Evolutionary conservation across 2,888 invertebrate genomes (phyloP).

Genomic region (Lasioglossum pauxillum): DNA sequence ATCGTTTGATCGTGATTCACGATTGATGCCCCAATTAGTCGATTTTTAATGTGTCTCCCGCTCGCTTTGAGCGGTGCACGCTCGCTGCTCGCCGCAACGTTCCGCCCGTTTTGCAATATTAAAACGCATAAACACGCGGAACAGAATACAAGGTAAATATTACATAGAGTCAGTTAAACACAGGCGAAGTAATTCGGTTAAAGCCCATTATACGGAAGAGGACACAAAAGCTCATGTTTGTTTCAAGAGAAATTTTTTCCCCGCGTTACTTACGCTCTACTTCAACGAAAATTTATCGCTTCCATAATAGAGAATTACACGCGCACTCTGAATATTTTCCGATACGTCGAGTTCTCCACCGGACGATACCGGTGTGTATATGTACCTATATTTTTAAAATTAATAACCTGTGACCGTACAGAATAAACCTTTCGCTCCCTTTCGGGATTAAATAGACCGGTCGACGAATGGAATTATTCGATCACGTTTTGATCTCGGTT

Average conservation of each 20-base stretch:
- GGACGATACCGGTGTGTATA: too few relatives aligned
- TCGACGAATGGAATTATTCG: background rate
- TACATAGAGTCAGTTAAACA: background rate
- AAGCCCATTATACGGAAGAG: conserved; percentile 1
- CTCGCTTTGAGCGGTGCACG: background rate
- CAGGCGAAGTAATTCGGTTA: background rate
- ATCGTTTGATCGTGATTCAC: conserved; percentile 1
- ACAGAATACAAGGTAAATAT: background rate
- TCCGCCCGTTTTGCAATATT: background rate
- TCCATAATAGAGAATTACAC: background rate
- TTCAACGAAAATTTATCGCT: background rate
- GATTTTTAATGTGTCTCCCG: background rate
- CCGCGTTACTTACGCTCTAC: background rate
- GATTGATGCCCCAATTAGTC: conserved; percentile 1
- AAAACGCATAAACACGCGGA: conserved; percentile 1
- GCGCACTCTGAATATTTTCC: background rate
- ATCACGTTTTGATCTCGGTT: background rate
- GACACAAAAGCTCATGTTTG: background rate
- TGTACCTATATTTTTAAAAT: background rate
- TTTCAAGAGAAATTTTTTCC: background rate
- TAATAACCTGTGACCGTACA: background rate
- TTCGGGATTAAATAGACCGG: background rate
- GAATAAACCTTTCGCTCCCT: background rate
- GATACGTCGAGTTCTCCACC: background rate
- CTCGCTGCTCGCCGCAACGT: background rate